Conservation (phyloP, 2,797 vertebrate species). For the Gallinago nigripennis region DNA sequence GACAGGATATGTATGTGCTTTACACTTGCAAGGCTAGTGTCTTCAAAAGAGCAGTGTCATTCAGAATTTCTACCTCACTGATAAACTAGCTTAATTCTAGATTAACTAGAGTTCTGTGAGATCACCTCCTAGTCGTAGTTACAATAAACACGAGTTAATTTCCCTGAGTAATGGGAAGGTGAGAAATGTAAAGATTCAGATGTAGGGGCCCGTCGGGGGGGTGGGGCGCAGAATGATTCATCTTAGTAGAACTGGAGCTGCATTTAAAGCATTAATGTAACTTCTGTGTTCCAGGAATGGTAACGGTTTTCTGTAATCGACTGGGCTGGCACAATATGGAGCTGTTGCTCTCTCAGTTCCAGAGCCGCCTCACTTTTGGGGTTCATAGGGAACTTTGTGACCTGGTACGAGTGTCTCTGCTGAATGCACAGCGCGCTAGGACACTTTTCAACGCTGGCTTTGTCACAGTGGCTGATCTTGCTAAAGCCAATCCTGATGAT, state of each 20-base stretch:
- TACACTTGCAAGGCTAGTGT: background rate
- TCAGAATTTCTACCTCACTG: background rate
- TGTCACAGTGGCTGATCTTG: slow-evolving; percentile 89
- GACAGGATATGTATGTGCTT: background rate
- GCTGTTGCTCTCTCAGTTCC: slow-evolving; percentile 92
- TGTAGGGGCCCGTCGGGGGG: no score
- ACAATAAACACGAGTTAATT: background rate
- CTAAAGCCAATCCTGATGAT: slow-evolving; percentile 80
- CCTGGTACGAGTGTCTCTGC: slow-evolving; percentile 89
- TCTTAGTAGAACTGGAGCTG: background rate
- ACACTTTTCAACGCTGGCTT: slow-evolving; percentile 87
- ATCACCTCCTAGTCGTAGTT: background rate
- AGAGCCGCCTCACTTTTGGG: slow-evolving; percentile 95
- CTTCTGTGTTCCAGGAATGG: slow-evolving; percentile 87
- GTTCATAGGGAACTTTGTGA: slow-evolving; percentile 94
- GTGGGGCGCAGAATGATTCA: background rate
- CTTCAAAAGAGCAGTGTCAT: background rate
- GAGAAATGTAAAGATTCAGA: background rate
- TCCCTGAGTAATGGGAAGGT: background rate
- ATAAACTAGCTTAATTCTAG: background rate
- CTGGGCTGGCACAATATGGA: slow-evolving; percentile 98
- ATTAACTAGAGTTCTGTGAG: background rate
- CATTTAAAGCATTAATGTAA: background rate
- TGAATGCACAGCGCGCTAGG: slow-evolving; percentile 90
- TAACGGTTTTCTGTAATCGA: slow-evolving; percentile 92